Percentiles rank a stretch among this genome's conserved stretches.
Evolutionary conservation across 1,140 invertebrate genomes (phyloP).

Genomic region (Brachionus rotundiformis): DNA sequence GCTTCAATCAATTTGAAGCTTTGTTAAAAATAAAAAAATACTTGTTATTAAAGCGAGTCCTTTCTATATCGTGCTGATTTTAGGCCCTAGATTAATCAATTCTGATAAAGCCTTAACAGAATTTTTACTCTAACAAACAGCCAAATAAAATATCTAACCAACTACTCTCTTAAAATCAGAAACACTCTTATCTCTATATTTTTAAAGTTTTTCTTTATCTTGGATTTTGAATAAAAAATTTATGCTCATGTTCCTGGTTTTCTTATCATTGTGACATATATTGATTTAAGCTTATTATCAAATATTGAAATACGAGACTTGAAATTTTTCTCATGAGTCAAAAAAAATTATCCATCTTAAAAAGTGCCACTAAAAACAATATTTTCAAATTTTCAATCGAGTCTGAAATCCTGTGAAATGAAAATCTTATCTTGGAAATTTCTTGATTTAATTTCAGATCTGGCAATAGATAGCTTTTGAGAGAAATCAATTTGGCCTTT

Average conservation of each 20-base stretch:
- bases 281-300: background rate
- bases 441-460: background rate
- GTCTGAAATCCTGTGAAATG: background rate
- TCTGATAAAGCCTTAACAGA: too few relatives aligned
- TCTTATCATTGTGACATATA: slow-evolving; percentile 36
- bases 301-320: background rate
- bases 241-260: background rate
- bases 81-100: too few relatives aligned
- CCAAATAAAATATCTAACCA: background rate
- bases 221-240: background rate
- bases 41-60: too few relatives aligned
- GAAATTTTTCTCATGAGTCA: background rate
- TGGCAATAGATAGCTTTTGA: background rate
- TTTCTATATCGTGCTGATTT: background rate
- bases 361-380: background rate
- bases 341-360: too few relatives aligned
- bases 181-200: background rate
- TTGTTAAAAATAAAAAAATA: too few relatives aligned
- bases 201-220: background rate
- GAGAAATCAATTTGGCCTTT: background rate
- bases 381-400: background rate
- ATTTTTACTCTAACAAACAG: too few relatives aligned
- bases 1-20: background rate
- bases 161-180: background rate
- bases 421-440: background rate